A percentile compares a stretch with the other conserved stretches of the same genome.
Conservation (phyloP, 2,797 vertebrate genomes). For the Scolopax rusticola region DNA sequence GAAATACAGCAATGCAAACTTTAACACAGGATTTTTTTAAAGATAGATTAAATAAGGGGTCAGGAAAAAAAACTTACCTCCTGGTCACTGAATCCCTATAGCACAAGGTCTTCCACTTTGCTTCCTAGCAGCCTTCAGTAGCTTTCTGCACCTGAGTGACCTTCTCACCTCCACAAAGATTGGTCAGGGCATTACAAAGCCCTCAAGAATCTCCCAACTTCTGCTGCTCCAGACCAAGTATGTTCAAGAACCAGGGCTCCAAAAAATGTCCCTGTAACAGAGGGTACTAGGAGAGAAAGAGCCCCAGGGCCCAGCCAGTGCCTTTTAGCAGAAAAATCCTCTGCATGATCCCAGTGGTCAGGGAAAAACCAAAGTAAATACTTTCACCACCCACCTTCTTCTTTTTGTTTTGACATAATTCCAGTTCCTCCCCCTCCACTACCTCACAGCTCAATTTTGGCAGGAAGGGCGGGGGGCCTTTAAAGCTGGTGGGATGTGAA, state of each 20-base stretch:
- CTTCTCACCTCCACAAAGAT: background rate
- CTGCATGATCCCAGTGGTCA: background rate
- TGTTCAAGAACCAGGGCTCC: background rate
- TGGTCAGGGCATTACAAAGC: background rate
- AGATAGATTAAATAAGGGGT: background rate
- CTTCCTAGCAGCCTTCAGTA: background rate
- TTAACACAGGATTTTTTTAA: background rate
- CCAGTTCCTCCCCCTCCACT: background rate
- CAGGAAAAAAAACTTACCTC: background rate
- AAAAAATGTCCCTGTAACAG: background rate
- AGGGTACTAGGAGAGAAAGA: background rate
- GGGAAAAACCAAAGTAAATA: background rate
- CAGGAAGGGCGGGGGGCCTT: background rate
- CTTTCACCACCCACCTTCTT: background rate
- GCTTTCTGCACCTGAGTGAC: accelerated
- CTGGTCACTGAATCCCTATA: background rate
- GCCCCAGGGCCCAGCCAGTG: background rate
- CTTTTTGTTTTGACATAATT: background rate
- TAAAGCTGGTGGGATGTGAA: background rate
- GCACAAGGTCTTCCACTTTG: background rate
- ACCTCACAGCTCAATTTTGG: background rate
- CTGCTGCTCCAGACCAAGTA: background rate
- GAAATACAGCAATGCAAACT: background rate
- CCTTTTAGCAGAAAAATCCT: background rate
- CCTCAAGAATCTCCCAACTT: background rate